These are phyloP conservation scores for Trachelus troglodyta DNA, from an alignment of 2,888 invertebrate species.

Conservation along the genomic window DNA sequence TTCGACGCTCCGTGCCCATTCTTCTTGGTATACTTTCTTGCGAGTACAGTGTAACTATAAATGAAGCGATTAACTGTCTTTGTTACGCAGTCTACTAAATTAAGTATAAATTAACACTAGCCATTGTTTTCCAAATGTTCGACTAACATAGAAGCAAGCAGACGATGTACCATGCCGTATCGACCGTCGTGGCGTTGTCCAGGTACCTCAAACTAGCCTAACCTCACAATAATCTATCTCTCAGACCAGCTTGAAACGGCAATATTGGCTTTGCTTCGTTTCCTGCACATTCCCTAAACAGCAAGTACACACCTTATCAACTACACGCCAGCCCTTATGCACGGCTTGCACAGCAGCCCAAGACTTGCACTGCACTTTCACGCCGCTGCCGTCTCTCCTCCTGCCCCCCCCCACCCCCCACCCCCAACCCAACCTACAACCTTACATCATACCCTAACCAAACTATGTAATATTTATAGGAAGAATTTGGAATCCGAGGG, in stretches of 20 bases:
- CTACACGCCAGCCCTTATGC: not conserved
- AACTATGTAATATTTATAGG: slow-evolving; percentile 30
- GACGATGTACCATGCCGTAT: slow-evolving; percentile 93
- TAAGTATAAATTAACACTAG: not conserved
- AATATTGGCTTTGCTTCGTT: not conserved
- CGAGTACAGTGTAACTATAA: not conserved
- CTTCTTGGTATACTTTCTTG: not conserved
- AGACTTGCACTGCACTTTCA: not conserved
- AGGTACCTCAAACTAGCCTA: slow-evolving; percentile 43
- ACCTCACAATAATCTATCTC: not conserved
- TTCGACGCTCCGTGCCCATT: not conserved
- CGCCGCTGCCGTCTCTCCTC: not conserved
- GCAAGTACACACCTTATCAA: not conserved
- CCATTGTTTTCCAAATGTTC: slow-evolving; percentile 37
- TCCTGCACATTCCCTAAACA: not conserved
- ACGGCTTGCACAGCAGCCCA: not conserved
- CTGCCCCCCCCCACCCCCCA: no score
- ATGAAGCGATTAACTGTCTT: not conserved
- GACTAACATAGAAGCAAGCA: slow-evolving; percentile 80
- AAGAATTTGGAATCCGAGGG: slow-evolving; percentile 70
- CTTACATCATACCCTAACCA: not conserved
- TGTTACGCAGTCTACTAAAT: not conserved
- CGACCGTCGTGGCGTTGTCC: slow-evolving; percentile 89
- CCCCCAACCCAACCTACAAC: not conserved
- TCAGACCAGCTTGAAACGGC: not conserved